A percentile compares a stretch with the other conserved stretches of the same genome.
These are phyloP conservation scores for Hydraecia micacea DNA, from an alignment of 2,888 invertebrate species.

Conservation along the genomic window DNA sequence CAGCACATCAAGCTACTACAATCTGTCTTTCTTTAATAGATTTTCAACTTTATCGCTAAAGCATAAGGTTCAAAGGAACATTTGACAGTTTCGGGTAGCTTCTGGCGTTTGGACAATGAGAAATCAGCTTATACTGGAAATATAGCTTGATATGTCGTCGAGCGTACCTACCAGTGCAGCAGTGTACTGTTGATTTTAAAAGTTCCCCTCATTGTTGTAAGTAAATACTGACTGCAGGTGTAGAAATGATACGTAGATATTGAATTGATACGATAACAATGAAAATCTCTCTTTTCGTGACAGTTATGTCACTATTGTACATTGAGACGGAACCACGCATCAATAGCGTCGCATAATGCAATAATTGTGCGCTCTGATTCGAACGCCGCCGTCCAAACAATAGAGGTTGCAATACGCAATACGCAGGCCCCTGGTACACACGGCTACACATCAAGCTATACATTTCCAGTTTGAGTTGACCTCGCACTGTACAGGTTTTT, in stretches of 20 bases:
- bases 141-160: background rate
- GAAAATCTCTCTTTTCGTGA: background rate
- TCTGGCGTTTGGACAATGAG: background rate
- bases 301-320: conserved; percentile 21
- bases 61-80: no score
- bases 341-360: conserved; percentile 17
- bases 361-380: conserved; percentile 26
- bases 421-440: no score
- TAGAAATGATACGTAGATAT: background rate
- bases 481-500: no score
- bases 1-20: no score
- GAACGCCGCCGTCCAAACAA: conserved; percentile 28
- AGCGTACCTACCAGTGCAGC: no score
- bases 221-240: background rate
- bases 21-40: no score
- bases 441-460: no score
- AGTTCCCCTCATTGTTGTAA: conserved; percentile 1
- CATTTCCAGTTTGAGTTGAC: no score
- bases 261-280: conserved; percentile 7
- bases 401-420: conserved; percentile 1
- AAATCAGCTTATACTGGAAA: background rate
- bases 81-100: no score
- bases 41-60: no score
- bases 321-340: conserved; percentile 31
- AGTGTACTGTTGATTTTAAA: background rate